These are phyloP conservation scores for Fukomys damarensis DNA, from an alignment of 2,113 vertebrate species.

Conservation along the genomic window DNA sequence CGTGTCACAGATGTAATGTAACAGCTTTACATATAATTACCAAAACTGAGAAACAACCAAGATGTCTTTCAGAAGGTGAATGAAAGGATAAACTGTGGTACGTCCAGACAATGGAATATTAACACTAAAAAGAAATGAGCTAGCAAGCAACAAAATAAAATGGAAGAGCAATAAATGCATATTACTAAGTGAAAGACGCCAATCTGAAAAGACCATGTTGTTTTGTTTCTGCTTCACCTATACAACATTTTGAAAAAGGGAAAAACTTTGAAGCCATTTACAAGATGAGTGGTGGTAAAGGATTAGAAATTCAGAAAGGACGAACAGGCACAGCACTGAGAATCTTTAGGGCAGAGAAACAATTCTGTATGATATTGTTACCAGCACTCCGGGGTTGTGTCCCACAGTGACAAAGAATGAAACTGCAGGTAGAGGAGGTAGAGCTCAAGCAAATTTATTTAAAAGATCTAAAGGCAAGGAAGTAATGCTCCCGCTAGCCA, in stretches of 20 bases:
- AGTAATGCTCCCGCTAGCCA: not conserved
- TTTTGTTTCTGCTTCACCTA: not conserved
- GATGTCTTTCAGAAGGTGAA: not conserved
- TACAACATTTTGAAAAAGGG: not conserved
- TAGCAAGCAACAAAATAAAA: not conserved
- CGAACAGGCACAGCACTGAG: not conserved
- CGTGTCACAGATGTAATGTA: not conserved
- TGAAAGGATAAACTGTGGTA: not conserved
- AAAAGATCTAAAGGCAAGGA: not conserved
- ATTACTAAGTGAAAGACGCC: not conserved
- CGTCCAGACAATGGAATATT: not conserved
- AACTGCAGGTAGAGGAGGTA: not conserved
- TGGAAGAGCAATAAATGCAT: not conserved
- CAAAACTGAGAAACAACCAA: not conserved
- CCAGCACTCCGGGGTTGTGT: not conserved
- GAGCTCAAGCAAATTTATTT: not conserved
- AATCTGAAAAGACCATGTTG: not conserved
- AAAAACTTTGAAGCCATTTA: not conserved
- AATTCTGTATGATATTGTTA: not conserved
- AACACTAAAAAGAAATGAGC: not conserved
- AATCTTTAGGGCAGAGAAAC: not conserved
- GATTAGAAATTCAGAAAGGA: accelerated
- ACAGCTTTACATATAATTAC: not conserved
- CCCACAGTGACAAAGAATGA: not conserved
- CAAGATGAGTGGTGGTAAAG: not conserved